A percentile compares a stretch with the other conserved stretches of the same genome.
phyloP scores from a whole-genome alignment of 2,888 invertebrate genomes.

The Oligia latruncula region DNA sequence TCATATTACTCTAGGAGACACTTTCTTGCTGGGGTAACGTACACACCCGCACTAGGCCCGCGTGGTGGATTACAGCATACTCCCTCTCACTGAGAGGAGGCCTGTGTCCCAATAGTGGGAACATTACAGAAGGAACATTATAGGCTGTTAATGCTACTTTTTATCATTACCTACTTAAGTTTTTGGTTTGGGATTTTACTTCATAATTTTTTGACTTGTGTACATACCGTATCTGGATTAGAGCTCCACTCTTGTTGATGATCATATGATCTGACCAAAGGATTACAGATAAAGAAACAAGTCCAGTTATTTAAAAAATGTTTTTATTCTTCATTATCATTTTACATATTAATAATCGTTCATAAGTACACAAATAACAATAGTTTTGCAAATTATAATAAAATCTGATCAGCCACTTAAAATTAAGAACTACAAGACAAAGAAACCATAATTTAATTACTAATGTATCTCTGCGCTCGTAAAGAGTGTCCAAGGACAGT shows the following conservation, averaged over 20 bases:
- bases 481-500: conserved; percentile 17
- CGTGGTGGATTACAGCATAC: too few species aligned
- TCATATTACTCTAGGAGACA: too few species aligned
- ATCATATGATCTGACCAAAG: background rate
- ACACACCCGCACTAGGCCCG: too few species aligned
- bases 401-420: conserved; percentile 23
- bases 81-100: too few species aligned
- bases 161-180: too few species aligned
- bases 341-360: conserved; percentile 74
- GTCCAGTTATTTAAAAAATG: conserved; percentile 72
- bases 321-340: conserved; percentile 74
- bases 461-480: conserved; percentile 6
- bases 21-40: too few species aligned
- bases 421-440: background rate
- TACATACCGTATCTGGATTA: background rate
- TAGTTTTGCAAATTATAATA: conserved; percentile 71
- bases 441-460: background rate
- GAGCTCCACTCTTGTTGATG: background rate
- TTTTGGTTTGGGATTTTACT: too few species aligned
- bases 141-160: too few species aligned
- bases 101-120: too few species aligned
- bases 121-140: too few species aligned
- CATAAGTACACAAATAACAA: conserved; percentile 74
- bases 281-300: background rate
- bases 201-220: too few species aligned